Conservation (phyloP, 1,140 invertebrate species). For the Pseudomyrmex flavicornis region DNA sequence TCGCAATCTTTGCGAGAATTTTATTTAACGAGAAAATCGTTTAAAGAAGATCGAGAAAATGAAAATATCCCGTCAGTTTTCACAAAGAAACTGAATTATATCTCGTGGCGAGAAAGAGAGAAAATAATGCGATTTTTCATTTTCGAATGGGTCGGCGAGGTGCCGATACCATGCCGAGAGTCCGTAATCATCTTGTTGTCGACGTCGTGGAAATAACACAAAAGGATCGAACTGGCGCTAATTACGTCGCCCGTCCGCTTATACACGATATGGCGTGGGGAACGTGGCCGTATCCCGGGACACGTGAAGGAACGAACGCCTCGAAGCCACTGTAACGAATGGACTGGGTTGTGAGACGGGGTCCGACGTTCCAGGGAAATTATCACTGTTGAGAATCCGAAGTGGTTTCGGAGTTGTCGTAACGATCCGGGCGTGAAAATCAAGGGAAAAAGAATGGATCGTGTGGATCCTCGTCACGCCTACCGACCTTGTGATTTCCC, state of each 20-base stretch:
- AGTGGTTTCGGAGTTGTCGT: conserved; percentile 27
- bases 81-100: conserved; percentile 22
- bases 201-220: conserved; percentile 76
- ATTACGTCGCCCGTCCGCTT: conserved; percentile 73
- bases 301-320: conserved; percentile 17
- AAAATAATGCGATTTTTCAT: conserved; percentile 68
- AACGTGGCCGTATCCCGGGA: conserved; percentile 2
- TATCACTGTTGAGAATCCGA: conserved; percentile 43
- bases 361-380: conserved; percentile 45
- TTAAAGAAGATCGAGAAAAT: conserved; percentile 4
- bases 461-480: conserved; percentile 50
- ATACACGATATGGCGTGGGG: conserved; percentile 8
- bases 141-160: conserved; percentile 67
- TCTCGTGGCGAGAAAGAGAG: background rate
- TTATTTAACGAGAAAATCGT: conserved; percentile 14
- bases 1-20: background rate
- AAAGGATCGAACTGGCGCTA: conserved; percentile 76
- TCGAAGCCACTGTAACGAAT: conserved; percentile 62
- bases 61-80: background rate
- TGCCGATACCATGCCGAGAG: conserved; percentile 21
- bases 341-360: conserved; percentile 9
- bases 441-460: conserved; percentile 28
- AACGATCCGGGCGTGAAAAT: conserved; percentile 46
- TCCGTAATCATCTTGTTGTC: conserved; percentile 79
- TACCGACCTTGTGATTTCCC: conserved; percentile 54